phyloP scores from a whole-genome alignment of 2,797 vertebrate species.

The Neosilurus hyrtlii region DNA sequence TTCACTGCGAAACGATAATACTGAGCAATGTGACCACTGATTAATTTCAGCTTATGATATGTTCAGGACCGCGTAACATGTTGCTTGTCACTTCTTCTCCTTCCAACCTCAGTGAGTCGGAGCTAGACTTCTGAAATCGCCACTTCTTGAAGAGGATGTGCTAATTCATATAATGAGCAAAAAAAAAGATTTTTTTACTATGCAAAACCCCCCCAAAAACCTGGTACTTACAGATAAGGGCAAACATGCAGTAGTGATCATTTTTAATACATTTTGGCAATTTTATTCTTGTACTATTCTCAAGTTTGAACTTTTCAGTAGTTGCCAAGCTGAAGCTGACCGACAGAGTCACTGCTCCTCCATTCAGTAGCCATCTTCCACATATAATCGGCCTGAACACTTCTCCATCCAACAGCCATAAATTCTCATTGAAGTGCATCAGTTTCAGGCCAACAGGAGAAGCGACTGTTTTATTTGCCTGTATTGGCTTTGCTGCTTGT shows the following conservation, averaged over 20 bases:
- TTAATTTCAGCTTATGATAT: slow-evolving; percentile 26
- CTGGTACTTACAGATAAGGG: background rate
- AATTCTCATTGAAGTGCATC: slow-evolving; percentile 20
- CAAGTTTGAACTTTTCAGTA: slow-evolving; percentile 32
- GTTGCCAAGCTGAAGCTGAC: slow-evolving; percentile 20
- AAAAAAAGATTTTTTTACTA: slow-evolving; percentile 29
- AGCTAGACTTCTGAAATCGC: background rate
- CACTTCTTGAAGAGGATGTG: slow-evolving; percentile 11
- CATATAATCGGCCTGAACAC: slow-evolving; percentile 5
- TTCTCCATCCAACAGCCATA: background rate
- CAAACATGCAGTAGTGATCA: slow-evolving; percentile 18
- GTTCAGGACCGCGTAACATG: background rate
- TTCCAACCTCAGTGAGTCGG: background rate
- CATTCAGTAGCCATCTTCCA: slow-evolving; percentile 4
- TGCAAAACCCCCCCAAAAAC: slow-evolving; percentile 8
- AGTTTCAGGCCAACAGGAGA: slow-evolving; percentile 17
- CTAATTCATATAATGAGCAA: slow-evolving; percentile 10
- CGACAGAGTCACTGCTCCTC: slow-evolving; percentile 4
- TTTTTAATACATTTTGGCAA: slow-evolving; percentile 35
- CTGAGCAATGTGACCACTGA: slow-evolving; percentile 1
- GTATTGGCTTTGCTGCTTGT: slow-evolving; percentile 23
- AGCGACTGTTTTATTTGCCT: slow-evolving; percentile 15
- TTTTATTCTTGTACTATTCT: slow-evolving; percentile 10
- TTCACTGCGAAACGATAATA: background rate
- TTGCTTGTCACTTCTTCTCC: slow-evolving; percentile 30